Base-by-base conservation (phyloP, 2,888 invertebrate species). In the Agrotis ipsilon region DNA sequence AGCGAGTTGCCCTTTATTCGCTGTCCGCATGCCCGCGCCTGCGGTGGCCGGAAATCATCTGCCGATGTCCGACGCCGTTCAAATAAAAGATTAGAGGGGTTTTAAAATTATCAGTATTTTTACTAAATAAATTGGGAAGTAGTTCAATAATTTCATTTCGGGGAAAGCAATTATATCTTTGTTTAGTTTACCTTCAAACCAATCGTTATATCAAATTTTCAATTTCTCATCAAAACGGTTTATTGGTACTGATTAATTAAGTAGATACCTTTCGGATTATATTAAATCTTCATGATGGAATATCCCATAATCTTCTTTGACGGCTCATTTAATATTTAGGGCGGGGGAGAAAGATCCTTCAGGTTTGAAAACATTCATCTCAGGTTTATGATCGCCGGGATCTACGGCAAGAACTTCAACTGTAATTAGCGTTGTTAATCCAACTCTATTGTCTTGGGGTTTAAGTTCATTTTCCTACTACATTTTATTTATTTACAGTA, bases 241-340 rank as follows among this genome's bases (percentile, higher is more conserved):
- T 6, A 24, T 54, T 72, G 5, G 21, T 24, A 18, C 14, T 73
- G 49, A 55, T 73, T 73, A 60, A 73, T 64, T 63, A 32, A 48
- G n/a, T 21, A 58, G 51, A 48, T 63, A 71, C 24, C 72, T 48
- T 45, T 61, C 27, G 24, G n/a, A 63, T 46, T n/a, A 21, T 16
- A 48, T 59, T 72, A 58, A 58, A 60, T 43, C 39, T 19, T 43
- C 18, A 39, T 21, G 66, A 57, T 46, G 32, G 24, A 45, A 48
- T 49, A 60, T 57, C 60, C 49, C 60, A 51, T 73, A 60, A 73
- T 51, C 32, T 39, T 24, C 18, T 49, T 19, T 73, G 74, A 61
- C 45, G 24, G 55, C 16, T 60, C 74, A 55, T 73, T 73, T 55
- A 65, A 49, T 73, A 73, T 65, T 65, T 49, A 72, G 19, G 59